phyloP scores from a whole-genome alignment of 1,140 invertebrate species.

The Cyrtorhinus lividipennis region DNA sequence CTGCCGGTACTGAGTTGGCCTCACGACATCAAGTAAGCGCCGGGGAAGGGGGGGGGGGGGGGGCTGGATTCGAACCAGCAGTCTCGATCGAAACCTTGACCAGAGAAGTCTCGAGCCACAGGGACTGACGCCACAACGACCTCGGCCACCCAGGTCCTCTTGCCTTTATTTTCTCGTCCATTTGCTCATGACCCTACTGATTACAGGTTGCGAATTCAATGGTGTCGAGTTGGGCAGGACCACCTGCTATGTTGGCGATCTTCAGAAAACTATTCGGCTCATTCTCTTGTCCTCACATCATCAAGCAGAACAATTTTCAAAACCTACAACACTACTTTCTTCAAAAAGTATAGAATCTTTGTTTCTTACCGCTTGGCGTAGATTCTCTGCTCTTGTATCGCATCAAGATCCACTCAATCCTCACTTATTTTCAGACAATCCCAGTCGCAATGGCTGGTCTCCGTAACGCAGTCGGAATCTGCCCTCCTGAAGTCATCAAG shows the following conservation, averaged over 20 bases:
- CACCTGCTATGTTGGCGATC: conserved; percentile 91
- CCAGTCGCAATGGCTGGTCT: conserved; percentile 82
- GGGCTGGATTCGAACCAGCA: too few relatives aligned
- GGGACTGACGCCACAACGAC: too few relatives aligned
- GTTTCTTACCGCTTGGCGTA: too few relatives aligned
- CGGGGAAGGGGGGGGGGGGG: too few relatives aligned
- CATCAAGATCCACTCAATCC: neutral
- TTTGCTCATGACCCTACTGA: neutral
- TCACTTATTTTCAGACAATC: conserved; percentile 52
- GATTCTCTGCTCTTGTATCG: neutral
- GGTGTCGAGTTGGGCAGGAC: conserved; percentile 83
- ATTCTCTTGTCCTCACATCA: conserved; percentile 83
- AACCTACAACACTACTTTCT: conserved; percentile 95
- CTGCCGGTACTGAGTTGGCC: too few relatives aligned
- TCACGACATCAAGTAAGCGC: too few relatives aligned
- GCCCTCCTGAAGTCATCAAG: conserved; percentile 81
- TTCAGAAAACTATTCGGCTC: conserved; percentile 93
- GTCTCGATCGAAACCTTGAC: too few relatives aligned
- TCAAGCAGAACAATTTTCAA: conserved; percentile 87
- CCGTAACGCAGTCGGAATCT: conserved; percentile 81
- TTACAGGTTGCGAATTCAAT: conserved; percentile 83
- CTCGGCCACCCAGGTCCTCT: too few relatives aligned
- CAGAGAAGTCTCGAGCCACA: too few relatives aligned
- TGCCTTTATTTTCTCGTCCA: too few relatives aligned
- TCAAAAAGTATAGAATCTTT: conserved; percentile 83